Evolutionary conservation across 2,888 invertebrate genomes (phyloP), one percentile per base, ranked within the genome.

Genomic region (Trichogramma evanescens): DNA sequence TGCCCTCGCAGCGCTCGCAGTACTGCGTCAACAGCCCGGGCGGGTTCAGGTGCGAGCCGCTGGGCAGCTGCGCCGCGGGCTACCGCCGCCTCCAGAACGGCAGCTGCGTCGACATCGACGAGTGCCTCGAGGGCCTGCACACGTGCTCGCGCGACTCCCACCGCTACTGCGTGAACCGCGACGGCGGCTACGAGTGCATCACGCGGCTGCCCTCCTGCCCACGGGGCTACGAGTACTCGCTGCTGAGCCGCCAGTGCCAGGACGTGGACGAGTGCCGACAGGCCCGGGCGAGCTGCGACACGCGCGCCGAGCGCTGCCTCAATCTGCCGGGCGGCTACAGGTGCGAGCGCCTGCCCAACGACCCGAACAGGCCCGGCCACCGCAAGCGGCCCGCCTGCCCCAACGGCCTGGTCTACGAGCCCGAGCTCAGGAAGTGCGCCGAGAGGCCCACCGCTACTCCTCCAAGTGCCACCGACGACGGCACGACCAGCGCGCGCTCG

Each of bases 61-160:
- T 70, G 54, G 66, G 61, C 0, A 68, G 70, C 0, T 76, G 76
- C 46, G 53, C 48, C 2, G 46, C 48, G 4, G 76, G 76, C 10
- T 75, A 67, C 61, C 69, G 68, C 6, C 70, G 72, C 6, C 59
- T 63, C 38, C 82, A 81, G 63, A 80, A 82, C 67, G 82, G 82
- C 62, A 80, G 80, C 40, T 84, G 84, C 68, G 73, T 80, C 76
- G 89, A 89, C 70, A 78, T 89, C 39, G 85, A 90, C 75, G 89
- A 89, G 72, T 90, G 90, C 68, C 66, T 76, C 0, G 82, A 83
- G 61, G 80, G 80, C 1, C 60, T 68, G 41, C 80, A 84, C 68
- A 67, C 66, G 51, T 75, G 75, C 59, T 64, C 64, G 0, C 52
- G 69, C 6, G 58, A 66, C 0, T 61, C 67, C 38, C 72, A 75